These are phyloP conservation scores for Zophobas morio DNA, from an alignment of 1,140 invertebrate genomes.

Conservation along the genomic window DNA sequence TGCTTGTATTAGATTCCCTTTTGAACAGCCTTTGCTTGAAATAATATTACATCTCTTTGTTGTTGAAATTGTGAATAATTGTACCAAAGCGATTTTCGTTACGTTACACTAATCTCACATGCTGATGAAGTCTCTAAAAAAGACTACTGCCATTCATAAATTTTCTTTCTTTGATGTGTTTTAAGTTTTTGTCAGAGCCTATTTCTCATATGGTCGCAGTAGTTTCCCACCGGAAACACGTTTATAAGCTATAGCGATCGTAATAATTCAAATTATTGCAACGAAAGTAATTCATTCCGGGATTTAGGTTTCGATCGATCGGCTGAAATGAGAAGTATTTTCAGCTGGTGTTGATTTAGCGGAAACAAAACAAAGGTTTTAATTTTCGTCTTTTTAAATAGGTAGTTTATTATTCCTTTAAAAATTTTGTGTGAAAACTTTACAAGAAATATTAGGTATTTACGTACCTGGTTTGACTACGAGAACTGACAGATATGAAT, in stretches of 20 bases:
- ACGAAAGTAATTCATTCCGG: not conserved
- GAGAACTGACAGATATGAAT: no score
- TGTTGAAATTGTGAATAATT: slow-evolving; percentile 16
- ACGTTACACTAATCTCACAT: slow-evolving; percentile 9
- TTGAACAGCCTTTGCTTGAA: slow-evolving; percentile 33
- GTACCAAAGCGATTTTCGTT: slow-evolving; percentile 13
- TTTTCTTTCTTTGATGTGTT: slow-evolving; percentile 30
- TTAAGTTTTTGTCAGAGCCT: slow-evolving; percentile 20
- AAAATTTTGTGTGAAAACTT: no score
- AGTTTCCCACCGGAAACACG: slow-evolving; percentile 29
- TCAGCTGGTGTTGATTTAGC: no score
- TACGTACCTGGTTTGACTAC: no score
- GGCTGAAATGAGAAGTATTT: not conserved
- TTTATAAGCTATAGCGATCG: slow-evolving; percentile 19
- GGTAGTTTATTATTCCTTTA: no score
- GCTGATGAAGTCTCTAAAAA: slow-evolving; percentile 22
- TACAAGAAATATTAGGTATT: no score
- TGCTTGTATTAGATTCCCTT: slow-evolving; percentile 40
- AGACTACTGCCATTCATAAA: slow-evolving; percentile 3
- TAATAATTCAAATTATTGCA: slow-evolving; percentile 4
- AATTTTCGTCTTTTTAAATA: no score
- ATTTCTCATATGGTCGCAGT: slow-evolving; percentile 18
- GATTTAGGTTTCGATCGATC: not conserved
- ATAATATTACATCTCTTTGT: slow-evolving; percentile 42
- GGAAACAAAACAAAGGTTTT: no score